phyloP scores from a whole-genome alignment of 1,140 invertebrate species.

The Coelopa frigida region DNA sequence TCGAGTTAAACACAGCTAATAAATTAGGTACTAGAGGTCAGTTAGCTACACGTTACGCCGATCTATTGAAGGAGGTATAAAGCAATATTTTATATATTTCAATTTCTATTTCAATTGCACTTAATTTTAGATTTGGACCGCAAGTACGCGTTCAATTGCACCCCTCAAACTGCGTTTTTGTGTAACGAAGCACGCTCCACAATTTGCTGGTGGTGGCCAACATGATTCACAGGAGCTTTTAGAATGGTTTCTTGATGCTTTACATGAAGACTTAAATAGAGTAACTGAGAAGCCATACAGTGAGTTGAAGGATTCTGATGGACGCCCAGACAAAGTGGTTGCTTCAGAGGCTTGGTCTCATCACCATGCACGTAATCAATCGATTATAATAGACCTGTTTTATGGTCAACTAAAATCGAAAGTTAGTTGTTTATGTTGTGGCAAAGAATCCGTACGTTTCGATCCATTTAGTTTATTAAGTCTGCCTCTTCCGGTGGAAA shows the following conservation, averaged over 20 bases:
- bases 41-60: slow-evolving; percentile 74
- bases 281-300: slow-evolving; percentile 58
- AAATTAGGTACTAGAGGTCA: slow-evolving; percentile 78
- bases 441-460: slow-evolving; percentile 74
- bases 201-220: slow-evolving; percentile 79
- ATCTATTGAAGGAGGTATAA: slow-evolving; percentile 73
- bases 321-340: slow-evolving; percentile 66
- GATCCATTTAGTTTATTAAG: slow-evolving; percentile 85
- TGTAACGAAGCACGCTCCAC: slow-evolving; percentile 74
- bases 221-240: slow-evolving; percentile 83
- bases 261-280: slow-evolving; percentile 85
- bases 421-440: slow-evolving; percentile 71
- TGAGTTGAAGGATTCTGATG: slow-evolving; percentile 69
- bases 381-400: slow-evolving; percentile 82
- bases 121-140: too few species aligned
- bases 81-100: not conserved
- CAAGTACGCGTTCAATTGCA: slow-evolving; percentile 70
- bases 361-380: slow-evolving; percentile 69
- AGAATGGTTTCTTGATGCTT: slow-evolving; percentile 78
- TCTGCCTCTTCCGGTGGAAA: slow-evolving; percentile 76
- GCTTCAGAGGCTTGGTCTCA: slow-evolving; percentile 78
- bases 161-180: slow-evolving; percentile 77
- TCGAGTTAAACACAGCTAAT: slow-evolving; percentile 76
- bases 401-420: slow-evolving; percentile 85
- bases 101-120: slow-evolving; percentile 24